Conservation (phyloP, 2,888 invertebrate species). For the Augochlorella aurata region DNA sequence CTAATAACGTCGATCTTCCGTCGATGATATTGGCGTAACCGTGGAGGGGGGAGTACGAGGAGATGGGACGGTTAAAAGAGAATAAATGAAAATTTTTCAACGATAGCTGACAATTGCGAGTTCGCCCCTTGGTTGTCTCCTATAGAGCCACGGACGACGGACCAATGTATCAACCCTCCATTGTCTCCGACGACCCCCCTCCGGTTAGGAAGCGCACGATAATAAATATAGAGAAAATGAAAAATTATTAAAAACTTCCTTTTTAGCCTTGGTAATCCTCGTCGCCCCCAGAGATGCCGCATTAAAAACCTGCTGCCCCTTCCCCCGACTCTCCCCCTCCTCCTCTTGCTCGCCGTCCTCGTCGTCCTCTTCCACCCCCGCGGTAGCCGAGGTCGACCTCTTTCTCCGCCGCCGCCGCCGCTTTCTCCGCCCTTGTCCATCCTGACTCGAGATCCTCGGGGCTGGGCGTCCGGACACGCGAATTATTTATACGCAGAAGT, state of each 20-base stretch:
- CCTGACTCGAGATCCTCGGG: conserved; percentile 75
- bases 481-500: conserved; percentile 82
- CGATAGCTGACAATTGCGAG: conserved; percentile 72
- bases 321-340: conserved; percentile 6
- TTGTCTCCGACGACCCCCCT: conserved; percentile 77
- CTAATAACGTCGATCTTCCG: conserved; percentile 26
- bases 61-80: conserved; percentile 43
- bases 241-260: conserved; percentile 82
- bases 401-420: conserved; percentile 51
- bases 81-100: conserved; percentile 78
- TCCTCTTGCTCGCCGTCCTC: no score
- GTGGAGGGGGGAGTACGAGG: background rate
- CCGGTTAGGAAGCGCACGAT: conserved; percentile 81
- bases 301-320: conserved; percentile 78
- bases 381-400: conserved; percentile 52
- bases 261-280: conserved; percentile 82
- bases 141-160: conserved; percentile 59
- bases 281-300: conserved; percentile 81
- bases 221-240: conserved; percentile 82
- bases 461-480: conserved; percentile 80
- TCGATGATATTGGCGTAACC: conserved; percentile 51
- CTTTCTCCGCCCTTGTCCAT: conserved; percentile 62
- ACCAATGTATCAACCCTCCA: conserved; percentile 70
- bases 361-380: conserved; percentile 14
- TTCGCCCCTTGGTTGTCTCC: conserved; percentile 61